Evolutionary conservation across 2,888 invertebrate species (phyloP).

Genomic region (Drosophila demipolita): DNA sequence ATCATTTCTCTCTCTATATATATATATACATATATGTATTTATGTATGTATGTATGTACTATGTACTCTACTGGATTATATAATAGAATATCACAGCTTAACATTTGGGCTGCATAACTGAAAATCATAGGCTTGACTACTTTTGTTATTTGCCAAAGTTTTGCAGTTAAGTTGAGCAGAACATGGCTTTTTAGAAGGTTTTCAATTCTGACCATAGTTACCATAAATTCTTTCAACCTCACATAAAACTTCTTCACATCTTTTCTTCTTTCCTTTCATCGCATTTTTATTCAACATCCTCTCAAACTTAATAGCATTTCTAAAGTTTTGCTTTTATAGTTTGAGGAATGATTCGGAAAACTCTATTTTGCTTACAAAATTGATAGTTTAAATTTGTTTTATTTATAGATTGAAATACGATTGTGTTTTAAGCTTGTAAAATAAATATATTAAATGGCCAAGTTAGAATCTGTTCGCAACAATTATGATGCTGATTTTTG

Average conservation of each 20-base stretch:
- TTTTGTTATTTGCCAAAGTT: neutral
- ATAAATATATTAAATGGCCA: neutral
- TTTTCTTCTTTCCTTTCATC: neutral
- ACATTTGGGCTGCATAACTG: slow-evolving; percentile 6
- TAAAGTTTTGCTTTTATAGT: neutral
- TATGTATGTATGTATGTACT: neutral
- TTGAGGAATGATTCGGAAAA: neutral
- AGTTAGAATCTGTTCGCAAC: neutral
- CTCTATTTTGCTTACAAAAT: neutral
- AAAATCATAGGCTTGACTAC: slow-evolving; percentile 3
- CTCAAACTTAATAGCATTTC: neutral
- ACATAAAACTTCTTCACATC: neutral
- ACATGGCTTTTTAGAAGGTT: neutral
- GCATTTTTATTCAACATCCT: neutral
- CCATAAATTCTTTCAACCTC: neutral
- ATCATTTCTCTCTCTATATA: neutral
- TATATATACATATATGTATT: neutral
- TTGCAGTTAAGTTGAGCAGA: neutral
- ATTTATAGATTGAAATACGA: neutral
- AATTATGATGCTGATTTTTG: neutral
- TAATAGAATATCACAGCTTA: slow-evolving; percentile 11
- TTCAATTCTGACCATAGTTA: neutral
- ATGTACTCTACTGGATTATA: neutral
- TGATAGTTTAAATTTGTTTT: neutral
- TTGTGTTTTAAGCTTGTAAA: neutral